phyloP scores from a whole-genome alignment of 64 coral and sea anemone genomes.

The Cladopsammia gracilis region DNA sequence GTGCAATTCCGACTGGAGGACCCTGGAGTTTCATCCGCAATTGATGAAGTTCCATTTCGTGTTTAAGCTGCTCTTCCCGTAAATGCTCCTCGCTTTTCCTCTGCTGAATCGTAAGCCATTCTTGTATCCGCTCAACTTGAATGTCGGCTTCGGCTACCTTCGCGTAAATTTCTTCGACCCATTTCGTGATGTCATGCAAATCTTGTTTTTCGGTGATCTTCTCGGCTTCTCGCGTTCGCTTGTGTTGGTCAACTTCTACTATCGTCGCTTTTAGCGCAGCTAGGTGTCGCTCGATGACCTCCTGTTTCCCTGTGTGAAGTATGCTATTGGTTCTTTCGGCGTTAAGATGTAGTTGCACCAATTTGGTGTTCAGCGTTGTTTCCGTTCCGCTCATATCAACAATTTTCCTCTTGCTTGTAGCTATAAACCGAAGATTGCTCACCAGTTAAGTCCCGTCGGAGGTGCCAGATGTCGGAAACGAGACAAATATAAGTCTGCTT shows the following conservation, averaged over 20 bases:
- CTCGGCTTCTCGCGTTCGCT: neutral
- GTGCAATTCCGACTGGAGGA: too few species aligned
- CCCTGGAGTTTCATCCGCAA: too few species aligned
- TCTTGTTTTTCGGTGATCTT: neutral
- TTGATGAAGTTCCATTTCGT: too few species aligned
- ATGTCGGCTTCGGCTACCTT: neutral
- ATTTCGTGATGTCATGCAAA: neutral
- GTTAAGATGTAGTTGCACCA: neutral
- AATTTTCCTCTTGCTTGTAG: too few species aligned
- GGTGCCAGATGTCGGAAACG: too few species aligned
- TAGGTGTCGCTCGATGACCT: neutral
- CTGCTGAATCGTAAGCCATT: neutral
- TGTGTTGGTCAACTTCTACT: neutral
- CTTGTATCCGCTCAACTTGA: too few species aligned
- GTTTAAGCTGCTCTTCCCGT: too few species aligned
- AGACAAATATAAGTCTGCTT: too few species aligned
- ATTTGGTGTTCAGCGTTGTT: too few species aligned
- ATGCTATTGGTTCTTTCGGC: neutral
- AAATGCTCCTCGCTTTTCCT: neutral
- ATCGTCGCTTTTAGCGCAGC: neutral
- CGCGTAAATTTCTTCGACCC: neutral
- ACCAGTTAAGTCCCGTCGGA: too few species aligned
- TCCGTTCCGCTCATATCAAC: too few species aligned
- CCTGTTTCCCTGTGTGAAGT: neutral
- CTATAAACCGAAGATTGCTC: too few species aligned